These are phyloP conservation scores for Alces alces DNA, from an alignment of 2,113 vertebrate genomes.

Conservation along the genomic window DNA sequence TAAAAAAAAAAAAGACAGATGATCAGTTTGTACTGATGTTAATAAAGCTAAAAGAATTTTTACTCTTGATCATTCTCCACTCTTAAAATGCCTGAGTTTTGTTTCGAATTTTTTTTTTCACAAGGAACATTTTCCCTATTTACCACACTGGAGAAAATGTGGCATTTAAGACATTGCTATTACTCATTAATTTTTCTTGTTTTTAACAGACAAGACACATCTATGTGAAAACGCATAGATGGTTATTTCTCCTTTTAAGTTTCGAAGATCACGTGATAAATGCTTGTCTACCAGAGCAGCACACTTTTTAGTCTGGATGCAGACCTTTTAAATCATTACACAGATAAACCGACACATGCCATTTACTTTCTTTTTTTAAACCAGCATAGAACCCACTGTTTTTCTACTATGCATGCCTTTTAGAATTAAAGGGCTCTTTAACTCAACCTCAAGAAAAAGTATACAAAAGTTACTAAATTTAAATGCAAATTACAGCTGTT, in stretches of 20 bases:
- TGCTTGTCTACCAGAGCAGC: neutral
- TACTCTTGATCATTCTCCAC: neutral
- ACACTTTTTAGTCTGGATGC: neutral
- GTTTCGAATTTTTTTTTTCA: neutral
- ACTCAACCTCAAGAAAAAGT: neutral
- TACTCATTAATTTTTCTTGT: neutral
- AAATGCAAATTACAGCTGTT: slow-evolving; percentile 39
- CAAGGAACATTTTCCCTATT: neutral
- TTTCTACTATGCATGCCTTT: neutral
- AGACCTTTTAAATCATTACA: neutral
- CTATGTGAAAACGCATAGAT: neutral
- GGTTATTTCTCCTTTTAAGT: neutral
- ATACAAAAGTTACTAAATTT: slow-evolving; percentile 48
- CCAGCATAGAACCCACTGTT: neutral
- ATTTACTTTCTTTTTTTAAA: slow-evolving; percentile 38
- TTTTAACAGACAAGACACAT: neutral
- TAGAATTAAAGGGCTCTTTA: slow-evolving; percentile 20
- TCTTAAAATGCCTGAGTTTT: neutral
- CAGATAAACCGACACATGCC: neutral
- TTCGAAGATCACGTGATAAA: neutral
- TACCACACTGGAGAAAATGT: neutral
- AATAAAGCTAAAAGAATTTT: neutral
- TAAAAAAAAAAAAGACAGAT: slow-evolving; percentile 74
- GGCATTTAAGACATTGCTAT: neutral
- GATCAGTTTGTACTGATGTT: slow-evolving; percentile 25